These are phyloP conservation scores for Tamias sibiricus DNA, from an alignment of 2,113 vertebrate genomes.

Conservation along the genomic window DNA sequence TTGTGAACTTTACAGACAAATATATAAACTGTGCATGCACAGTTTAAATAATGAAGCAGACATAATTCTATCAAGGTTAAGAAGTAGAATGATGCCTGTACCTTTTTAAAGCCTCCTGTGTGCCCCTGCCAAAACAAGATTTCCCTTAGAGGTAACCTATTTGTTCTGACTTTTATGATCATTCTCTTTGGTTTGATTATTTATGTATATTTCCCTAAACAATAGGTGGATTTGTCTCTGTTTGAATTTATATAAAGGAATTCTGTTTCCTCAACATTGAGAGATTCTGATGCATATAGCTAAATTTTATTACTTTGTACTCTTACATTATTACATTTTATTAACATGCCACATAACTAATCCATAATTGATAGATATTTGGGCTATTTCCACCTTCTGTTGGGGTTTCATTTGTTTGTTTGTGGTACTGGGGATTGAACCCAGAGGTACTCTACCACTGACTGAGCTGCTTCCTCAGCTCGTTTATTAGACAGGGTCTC, in stretches of 20 bases:
- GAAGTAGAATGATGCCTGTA: slow-evolving; percentile 12
- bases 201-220: neutral
- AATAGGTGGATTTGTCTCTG: slow-evolving; percentile 3
- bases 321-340: neutral
- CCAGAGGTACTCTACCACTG: too few relatives aligned
- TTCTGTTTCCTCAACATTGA: slow-evolving; percentile 32
- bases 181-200: slow-evolving; percentile 21
- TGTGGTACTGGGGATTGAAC: too few relatives aligned
- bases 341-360: neutral
- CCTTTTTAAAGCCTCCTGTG: neutral
- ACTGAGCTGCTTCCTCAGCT: too few relatives aligned
- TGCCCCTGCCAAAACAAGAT: neutral
- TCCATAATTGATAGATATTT: slow-evolving; percentile 6
- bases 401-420: neutral
- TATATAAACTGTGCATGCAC: neutral
- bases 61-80: slow-evolving; percentile 37
- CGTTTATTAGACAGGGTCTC: too few relatives aligned
- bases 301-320: neutral
- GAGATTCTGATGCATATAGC: neutral
- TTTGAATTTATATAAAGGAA: neutral
- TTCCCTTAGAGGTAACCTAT: slow-evolving; percentile 18
- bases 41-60: slow-evolving; percentile 26
- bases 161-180: neutral
- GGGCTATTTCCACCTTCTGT: neutral
- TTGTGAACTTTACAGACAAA: neutral